Conservation (phyloP, 2,888 invertebrate genomes). For the Pteria penguin region DNA sequence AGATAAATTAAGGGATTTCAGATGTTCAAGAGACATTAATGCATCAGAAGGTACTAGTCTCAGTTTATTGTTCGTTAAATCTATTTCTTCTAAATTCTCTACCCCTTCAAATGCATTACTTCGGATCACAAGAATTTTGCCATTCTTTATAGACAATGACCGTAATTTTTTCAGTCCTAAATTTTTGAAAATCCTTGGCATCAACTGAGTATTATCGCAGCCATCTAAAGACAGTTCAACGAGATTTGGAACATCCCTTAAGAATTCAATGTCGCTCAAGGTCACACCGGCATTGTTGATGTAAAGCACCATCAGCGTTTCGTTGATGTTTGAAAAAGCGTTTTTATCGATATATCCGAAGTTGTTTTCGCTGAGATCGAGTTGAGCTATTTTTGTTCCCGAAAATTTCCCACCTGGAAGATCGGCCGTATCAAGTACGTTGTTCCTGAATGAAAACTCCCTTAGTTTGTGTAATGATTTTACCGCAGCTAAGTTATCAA, state of each 20-base stretch:
- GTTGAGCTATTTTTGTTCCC: neutral
- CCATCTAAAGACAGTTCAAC: neutral
- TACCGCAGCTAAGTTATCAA: neutral
- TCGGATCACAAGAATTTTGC: neutral
- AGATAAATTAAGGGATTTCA: constrained; percentile 28
- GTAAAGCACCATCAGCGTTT: neutral
- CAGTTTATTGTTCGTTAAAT: constrained; percentile 33
- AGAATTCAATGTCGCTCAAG: neutral
- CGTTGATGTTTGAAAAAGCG: neutral
- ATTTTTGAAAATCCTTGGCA: neutral
- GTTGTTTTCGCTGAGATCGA: constrained; percentile 2
- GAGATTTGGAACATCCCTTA: constrained; percentile 8
- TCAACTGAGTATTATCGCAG: neutral
- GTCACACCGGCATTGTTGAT: constrained; percentile 4
- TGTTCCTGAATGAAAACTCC: neutral
- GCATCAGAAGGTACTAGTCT: constrained; percentile 3
- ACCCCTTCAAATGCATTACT: constrained; percentile 25
- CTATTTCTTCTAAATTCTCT: constrained; percentile 18
- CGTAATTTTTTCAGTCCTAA: neutral
- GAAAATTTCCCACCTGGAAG: neutral
- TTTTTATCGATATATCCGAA: neutral
- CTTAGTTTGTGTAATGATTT: neutral
- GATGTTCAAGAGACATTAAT: constrained; percentile 5
- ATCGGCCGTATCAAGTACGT: neutral
- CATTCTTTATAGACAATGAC: neutral